These are phyloP conservation scores for Romanomermis culicivorax DNA, from an alignment of 2,888 invertebrate genomes.

Conservation along the genomic window DNA sequence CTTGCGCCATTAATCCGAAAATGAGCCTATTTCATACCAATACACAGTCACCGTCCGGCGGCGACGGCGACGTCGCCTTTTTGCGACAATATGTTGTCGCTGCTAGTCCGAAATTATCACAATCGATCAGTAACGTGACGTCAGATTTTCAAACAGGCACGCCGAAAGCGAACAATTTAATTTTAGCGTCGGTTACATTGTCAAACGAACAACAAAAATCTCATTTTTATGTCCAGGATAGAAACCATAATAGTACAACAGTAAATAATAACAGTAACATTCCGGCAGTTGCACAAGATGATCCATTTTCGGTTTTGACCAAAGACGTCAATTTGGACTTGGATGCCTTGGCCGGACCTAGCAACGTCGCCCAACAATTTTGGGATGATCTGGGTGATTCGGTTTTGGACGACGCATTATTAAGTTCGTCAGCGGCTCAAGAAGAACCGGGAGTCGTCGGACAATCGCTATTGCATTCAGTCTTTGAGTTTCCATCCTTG, in stretches of 20 bases:
- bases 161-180: background rate
- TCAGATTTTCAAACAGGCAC: background rate
- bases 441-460: no score
- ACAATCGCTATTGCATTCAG: background rate
- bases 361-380: background rate
- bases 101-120: background rate
- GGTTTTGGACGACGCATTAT: background rate
- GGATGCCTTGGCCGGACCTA: background rate
- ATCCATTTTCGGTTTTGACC: background rate
- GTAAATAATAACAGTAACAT: background rate
- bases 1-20: background rate
- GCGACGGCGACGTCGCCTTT: no score
- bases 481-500: background rate
- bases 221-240: no score
- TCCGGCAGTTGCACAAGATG: background rate
- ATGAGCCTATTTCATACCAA: background rate
- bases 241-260: no score
- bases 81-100: background rate
- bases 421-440: background rate
- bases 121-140: background rate
- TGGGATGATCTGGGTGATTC: slow-evolving; percentile 1
- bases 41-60: background rate
- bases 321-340: background rate
- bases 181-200: background rate
- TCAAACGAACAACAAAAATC: background rate